These are phyloP conservation scores for Barnardius zonarius DNA, from an alignment of 2,113 vertebrate genomes.

Conservation along the genomic window DNA sequence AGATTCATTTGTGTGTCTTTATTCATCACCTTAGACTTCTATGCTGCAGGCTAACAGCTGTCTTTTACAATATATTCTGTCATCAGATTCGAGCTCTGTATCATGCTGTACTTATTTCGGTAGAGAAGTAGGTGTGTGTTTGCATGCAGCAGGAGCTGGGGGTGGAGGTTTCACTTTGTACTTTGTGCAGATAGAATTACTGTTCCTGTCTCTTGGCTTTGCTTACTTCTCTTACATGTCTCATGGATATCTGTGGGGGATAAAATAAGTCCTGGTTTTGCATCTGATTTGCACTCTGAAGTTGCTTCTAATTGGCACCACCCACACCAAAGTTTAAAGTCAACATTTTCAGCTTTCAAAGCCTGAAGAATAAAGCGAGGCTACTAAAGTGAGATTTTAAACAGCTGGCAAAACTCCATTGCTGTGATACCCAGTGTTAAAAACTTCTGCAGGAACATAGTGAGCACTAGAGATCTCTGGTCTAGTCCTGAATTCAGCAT, in stretches of 20 bases:
- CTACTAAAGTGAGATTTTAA: background rate
- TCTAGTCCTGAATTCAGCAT: background rate
- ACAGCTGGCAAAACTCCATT: background rate
- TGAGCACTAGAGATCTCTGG: background rate
- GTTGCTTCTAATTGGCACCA: constrained; percentile 2
- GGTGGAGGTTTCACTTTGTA: background rate
- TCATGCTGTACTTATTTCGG: background rate
- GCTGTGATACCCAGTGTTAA: background rate
- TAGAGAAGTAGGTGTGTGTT: background rate
- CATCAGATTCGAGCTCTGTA: background rate
- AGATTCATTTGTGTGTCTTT: background rate
- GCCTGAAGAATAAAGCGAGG: background rate
- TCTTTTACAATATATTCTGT: background rate
- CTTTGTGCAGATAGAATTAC: background rate
- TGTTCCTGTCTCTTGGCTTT: background rate
- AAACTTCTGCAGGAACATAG: background rate
- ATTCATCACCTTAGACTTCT: background rate
- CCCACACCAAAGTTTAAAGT: background rate
- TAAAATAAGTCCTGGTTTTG: background rate
- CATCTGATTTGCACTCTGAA: background rate
- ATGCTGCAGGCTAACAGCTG: background rate
- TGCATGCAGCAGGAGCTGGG: background rate
- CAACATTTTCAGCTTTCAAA: background rate
- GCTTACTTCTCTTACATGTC: background rate
- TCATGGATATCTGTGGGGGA: background rate